Evolutionary conservation across 2,888 invertebrate genomes (phyloP).

Genomic region (Paralinhomoeus sp.): DNA sequence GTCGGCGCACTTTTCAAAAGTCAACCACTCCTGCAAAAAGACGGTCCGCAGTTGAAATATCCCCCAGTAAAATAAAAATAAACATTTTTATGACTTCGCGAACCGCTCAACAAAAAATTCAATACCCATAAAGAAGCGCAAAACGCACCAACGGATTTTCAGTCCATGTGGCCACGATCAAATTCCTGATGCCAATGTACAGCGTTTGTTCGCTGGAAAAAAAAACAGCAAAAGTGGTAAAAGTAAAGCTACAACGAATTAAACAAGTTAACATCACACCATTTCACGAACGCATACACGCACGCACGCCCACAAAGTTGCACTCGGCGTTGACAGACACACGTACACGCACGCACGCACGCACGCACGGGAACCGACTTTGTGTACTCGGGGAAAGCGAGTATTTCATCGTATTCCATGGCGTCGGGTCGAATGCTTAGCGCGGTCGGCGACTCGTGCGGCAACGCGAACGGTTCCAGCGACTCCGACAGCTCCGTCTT

Average conservation of each 20-base stretch:
- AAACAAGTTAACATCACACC: conserved; percentile 1
- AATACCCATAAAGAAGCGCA: too few relatives aligned
- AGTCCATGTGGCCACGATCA: conserved; percentile 29
- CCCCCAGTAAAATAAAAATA: neutral
- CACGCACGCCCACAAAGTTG: too few relatives aligned
- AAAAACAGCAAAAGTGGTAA: too few relatives aligned
- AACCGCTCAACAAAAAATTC: neutral
- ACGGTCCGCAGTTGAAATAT: conserved; percentile 1
- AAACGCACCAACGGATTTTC: conserved; percentile 23
- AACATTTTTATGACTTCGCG: neutral
- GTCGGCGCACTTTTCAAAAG: conserved; percentile 18
- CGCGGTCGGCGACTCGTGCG: conserved; percentile 19
- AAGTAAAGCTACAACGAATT: neutral
- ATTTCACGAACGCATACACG: too few relatives aligned
- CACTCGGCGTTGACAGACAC: too few relatives aligned
- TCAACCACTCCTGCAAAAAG: conserved; percentile 25
- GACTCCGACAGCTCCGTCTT: conserved; percentile 6
- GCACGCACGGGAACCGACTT: too few relatives aligned
- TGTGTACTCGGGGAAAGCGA: conserved; percentile 25
- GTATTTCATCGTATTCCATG: conserved; percentile 27
- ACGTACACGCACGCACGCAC: too few relatives aligned
- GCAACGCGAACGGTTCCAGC: conserved; percentile 22
- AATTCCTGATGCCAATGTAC: conserved; percentile 29
- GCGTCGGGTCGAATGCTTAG: conserved; percentile 25
- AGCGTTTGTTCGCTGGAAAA: conserved; percentile 14